Evolutionary conservation across 2,888 invertebrate species (phyloP).

Genomic region (Neocrepidodera transversa): DNA sequence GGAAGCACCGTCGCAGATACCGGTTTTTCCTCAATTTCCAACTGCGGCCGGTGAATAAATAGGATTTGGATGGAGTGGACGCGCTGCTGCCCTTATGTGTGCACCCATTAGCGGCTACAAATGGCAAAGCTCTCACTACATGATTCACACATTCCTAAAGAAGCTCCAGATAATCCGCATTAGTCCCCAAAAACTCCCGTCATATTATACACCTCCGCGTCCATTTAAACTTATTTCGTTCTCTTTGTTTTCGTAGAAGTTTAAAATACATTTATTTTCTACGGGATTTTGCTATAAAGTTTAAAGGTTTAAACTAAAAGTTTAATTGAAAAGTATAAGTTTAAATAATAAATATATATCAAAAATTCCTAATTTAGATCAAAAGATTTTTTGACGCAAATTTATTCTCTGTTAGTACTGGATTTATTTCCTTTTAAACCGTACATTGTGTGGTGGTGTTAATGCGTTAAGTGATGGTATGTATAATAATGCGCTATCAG

Average conservation of each 20-base stretch:
- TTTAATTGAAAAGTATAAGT: no score
- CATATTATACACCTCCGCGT: conserved; percentile 46
- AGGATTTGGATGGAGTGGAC: conserved; percentile 54
- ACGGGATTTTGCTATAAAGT: background rate
- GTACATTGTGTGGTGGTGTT: conserved; percentile 39
- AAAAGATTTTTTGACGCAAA: background rate
- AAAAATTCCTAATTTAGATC: no score
- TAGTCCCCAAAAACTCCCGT: conserved; percentile 49
- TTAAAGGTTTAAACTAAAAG: background rate
- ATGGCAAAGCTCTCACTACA: conserved; percentile 60
- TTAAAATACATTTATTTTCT: conserved; percentile 15
- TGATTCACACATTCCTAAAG: conserved; percentile 60
- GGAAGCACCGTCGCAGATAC: conserved; percentile 3
- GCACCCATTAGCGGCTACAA: conserved; percentile 58
- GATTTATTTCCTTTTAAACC: conserved; percentile 34
- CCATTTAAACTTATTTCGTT: conserved; percentile 42
- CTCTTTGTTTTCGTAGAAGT: conserved; percentile 33
- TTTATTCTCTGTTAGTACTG: conserved; percentile 6
- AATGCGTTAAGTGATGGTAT: conserved; percentile 40
- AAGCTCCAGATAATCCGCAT: conserved; percentile 57
- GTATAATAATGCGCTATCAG: conserved; percentile 43
- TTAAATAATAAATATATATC: no score
- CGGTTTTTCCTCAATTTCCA: conserved; percentile 35
- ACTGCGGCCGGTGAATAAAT: conserved; percentile 48
- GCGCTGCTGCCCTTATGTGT: conserved; percentile 50